Base-by-base conservation (phyloP, 2,113 vertebrate species). In the Motacilla alba region DNA sequence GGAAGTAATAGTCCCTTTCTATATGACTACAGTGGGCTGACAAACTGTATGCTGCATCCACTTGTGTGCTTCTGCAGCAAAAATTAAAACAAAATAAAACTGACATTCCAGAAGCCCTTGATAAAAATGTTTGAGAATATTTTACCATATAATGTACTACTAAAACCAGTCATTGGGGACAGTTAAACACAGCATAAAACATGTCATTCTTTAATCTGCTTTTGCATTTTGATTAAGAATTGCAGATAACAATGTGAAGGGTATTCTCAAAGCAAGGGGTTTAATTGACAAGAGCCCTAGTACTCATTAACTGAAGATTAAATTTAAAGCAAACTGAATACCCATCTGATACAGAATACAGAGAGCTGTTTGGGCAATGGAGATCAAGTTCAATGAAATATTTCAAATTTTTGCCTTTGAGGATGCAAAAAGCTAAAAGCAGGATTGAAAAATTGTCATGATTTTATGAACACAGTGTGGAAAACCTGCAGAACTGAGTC, bases 161-260 rank as follows among this genome's bases (percentile, higher is more conserved):
- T 77, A 67, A 93, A 95, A 37, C 50, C 22, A 72, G 76, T 75
- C 83, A 89, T 23, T n/a, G 16, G 80, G 83, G 92, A 87, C 60
- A 90, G 87, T 86, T 96, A 90, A 95, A 84, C 56, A 50, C 59
- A 87, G 64, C 47, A 64, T 82, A 92, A 95, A 94, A 59, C 60
- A 46, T 68, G 86, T 43, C 47, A 82, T 81, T 96, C 75, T 87
- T 93, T 82, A 89, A 92, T 93, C 73, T 92, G 90, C 49, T 94
- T 75, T 95, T 94, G 75, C 63, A 52, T 89, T 96, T 96, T 96
- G 92, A 89, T 94, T 96, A 96, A 95, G 86, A 88, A 92, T 64
- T 87, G 56, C 56, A 93, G 90, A 95, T 89, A 93, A 70, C 43
- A 85, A 86, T 0, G 43, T 83, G 92, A 90, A 92, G 58, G 60